Evolutionary conservation across 2,888 invertebrate genomes (phyloP), one percentile per base, ranked within the genome.

Genomic region (Coecobrya sp.): DNA sequence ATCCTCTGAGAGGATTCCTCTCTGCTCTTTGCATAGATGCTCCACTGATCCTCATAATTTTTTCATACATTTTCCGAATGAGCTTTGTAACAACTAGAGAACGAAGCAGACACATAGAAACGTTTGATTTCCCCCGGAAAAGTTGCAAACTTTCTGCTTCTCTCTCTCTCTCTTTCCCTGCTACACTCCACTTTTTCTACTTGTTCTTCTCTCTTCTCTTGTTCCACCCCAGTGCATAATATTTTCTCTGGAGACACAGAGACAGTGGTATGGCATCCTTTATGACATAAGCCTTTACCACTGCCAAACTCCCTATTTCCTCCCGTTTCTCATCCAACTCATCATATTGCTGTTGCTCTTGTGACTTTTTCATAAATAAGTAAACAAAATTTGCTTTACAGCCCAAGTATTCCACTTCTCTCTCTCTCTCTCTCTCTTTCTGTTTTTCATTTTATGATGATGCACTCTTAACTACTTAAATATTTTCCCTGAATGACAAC

Each of bases 301-400:
- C n/a, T 55, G 3, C 11, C 13, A 10, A 1, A 49, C 49, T 49
- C 49, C 13, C 11, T 36, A 36, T 7, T 36, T 36, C 36, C 36
- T 36, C 36, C 36, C 36, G 36, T 36, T 36, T 36, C 36, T 7
- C 36, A 36, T 36, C 36, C 2, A 2, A 36, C 52, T 52, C 52
- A 52, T 52, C 13, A 59, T 19, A 4, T 59, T 59, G 59, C 19
- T n/a, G 27, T 19, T 27, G 68, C 25, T 68, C 13, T 30, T 42
- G 19, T 73, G 42, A 73, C 73, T 73, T 73, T 73, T 62, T 22
- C 36, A 73, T 73, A 42, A 73, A 73, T 73, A 73, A 42, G 42
- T 73, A 73, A 73, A 36, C 42, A 36, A 62, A 73, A 73, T 73
- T 73, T 73, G 36, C n/a, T 42, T 30, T 68, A 4, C 68, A 30